Percentiles rank a stretch among this genome's conserved stretches.
These are phyloP conservation scores for Sitta carolinensis DNA, from an alignment of 2,797 vertebrate species.

Conservation along the genomic window DNA sequence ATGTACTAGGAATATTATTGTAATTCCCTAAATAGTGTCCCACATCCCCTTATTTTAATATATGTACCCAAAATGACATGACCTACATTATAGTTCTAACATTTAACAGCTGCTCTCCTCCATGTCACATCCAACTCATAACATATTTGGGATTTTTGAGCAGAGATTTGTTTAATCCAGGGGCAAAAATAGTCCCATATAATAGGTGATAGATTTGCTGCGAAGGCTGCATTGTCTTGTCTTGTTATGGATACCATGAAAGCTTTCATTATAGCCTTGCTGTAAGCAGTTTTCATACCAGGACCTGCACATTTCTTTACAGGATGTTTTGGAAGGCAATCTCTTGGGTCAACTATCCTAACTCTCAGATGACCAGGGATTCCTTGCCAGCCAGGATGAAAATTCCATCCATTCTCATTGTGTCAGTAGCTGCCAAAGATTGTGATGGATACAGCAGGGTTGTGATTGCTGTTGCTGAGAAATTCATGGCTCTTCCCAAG, in stretches of 20 bases:
- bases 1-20: neutral
- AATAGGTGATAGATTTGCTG: neutral
- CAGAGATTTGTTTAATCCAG: neutral
- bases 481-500: neutral
- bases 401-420: neutral
- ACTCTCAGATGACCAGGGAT: neutral
- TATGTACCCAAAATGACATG: neutral
- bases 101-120: neutral
- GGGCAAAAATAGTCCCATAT: neutral
- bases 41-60: neutral
- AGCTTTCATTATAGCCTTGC: neutral
- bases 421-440: neutral
- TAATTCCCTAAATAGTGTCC: neutral
- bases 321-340: neutral
- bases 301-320: neutral
- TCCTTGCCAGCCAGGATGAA: neutral
- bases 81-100: neutral
- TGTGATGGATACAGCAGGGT: neutral
- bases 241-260: neutral
- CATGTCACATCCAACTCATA: neutral
- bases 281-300: neutral
- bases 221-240: rapidly evolving
- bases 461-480: neutral
- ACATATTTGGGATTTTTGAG: neutral
- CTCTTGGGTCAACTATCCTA: neutral